Conservation (phyloP, 2,888 invertebrate genomes). For the Drosophila prolongata region DNA sequence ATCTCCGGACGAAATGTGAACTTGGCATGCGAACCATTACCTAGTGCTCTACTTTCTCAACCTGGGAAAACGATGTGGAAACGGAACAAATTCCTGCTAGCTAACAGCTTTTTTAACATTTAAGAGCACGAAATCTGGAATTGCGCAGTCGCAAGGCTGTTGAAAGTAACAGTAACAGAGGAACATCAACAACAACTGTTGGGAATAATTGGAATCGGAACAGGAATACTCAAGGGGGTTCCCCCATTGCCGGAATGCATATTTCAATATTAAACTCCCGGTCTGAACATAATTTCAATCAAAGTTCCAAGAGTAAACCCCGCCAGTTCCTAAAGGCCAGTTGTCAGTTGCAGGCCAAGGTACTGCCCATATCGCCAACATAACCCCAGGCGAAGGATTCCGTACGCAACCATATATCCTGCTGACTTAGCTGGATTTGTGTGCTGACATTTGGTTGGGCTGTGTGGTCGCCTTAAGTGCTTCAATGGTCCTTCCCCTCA, state of each 20-base stretch:
- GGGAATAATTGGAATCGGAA: conserved; percentile 34
- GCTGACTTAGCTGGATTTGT: conserved; percentile 44
- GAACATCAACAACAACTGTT: not conserved
- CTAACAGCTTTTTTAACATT: conserved; percentile 60
- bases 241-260: conserved; percentile 1
- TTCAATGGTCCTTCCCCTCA: conserved; percentile 23
- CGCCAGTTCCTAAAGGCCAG: not conserved
- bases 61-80: conserved; percentile 41
- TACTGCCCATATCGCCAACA: not conserved
- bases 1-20: conserved; percentile 46
- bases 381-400: conserved; percentile 9
- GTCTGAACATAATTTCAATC: conserved; percentile 8
- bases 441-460: conserved; percentile 54
- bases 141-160: conserved; percentile 59
- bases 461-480: conserved; percentile 67
- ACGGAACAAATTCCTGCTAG: conserved; percentile 29
- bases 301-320: not conserved
- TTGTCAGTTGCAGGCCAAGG: conserved; percentile 2
- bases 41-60: conserved; percentile 49
- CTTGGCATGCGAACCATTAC: conserved; percentile 53
- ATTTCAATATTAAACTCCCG: conserved; percentile 11
- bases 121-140: conserved; percentile 50
- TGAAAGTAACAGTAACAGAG: conserved; percentile 20
- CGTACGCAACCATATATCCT: conserved; percentile 24
- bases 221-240: not conserved